phyloP scores from a whole-genome alignment of 2,113 vertebrate species.

The Macquaria ambigua region DNA sequence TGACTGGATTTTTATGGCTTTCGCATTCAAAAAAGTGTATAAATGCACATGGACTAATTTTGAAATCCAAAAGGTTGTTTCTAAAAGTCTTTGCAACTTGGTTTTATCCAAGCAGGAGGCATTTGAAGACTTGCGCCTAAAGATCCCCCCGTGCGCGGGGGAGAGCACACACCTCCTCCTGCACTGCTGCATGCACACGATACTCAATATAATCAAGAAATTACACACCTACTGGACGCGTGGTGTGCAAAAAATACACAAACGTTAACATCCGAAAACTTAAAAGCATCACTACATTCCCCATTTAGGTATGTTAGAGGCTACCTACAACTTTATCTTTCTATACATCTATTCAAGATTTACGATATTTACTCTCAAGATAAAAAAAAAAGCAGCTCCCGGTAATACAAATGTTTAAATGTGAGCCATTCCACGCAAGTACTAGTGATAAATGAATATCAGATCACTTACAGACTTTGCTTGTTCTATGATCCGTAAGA shows the following conservation, averaged over 20 bases:
- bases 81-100: background rate
- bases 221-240: background rate
- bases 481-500: constrained; percentile 36
- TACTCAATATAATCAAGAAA: too few relatives aligned
- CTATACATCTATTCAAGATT: background rate
- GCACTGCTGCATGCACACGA: background rate
- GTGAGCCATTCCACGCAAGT: background rate
- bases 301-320: background rate
- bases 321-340: background rate
- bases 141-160: background rate
- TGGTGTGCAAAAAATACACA: background rate
- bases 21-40: too few relatives aligned
- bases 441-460: background rate
- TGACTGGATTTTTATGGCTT: background rate
- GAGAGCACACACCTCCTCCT: background rate
- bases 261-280: background rate
- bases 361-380: background rate
- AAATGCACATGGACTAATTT: background rate
- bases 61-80: background rate
- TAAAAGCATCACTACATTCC: background rate
- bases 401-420: background rate
- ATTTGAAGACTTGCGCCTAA: background rate
- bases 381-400: background rate
- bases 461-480: constrained; percentile 57
- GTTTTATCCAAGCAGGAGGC: background rate